Conservation (phyloP, 1,140 invertebrate genomes). For the Holcopasites calliopsidis region DNA sequence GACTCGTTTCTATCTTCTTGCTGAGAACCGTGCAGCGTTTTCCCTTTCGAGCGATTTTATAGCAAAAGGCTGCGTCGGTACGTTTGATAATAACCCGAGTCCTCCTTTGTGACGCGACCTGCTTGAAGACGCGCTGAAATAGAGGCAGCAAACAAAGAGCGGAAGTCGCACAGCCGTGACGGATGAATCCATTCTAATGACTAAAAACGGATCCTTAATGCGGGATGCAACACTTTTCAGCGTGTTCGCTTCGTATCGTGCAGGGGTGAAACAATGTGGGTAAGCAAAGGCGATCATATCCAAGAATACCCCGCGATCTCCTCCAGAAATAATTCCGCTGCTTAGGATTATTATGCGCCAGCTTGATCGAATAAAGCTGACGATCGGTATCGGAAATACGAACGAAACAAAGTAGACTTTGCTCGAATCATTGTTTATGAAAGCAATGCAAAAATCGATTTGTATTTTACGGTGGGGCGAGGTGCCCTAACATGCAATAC, state of each 20-base stretch:
- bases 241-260: neutral
- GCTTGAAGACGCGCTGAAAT: constrained; percentile 41
- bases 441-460: constrained; percentile 17
- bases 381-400: neutral
- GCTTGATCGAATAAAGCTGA: neutral
- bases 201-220: constrained; percentile 27
- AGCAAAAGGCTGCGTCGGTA: neutral
- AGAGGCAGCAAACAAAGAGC: constrained; percentile 47
- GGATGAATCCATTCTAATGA: constrained; percentile 20
- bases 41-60: too few species aligned
- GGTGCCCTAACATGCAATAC: too few species aligned
- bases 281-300: neutral
- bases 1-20: neutral
- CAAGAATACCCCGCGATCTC: neutral
- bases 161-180: constrained; percentile 49
- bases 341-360: neutral
- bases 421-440: neutral
- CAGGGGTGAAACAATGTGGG: too few species aligned
- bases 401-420: neutral
- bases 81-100: neutral
- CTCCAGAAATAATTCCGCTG: neutral
- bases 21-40: too few species aligned
- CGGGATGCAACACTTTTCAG: neutral
- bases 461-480: constrained; percentile 38
- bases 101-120: constrained; percentile 20